Percentiles rank a stretch among this genome's conserved stretches.
Conservation (phyloP, 2,888 invertebrate genomes). For the Lapara coniferarum region DNA sequence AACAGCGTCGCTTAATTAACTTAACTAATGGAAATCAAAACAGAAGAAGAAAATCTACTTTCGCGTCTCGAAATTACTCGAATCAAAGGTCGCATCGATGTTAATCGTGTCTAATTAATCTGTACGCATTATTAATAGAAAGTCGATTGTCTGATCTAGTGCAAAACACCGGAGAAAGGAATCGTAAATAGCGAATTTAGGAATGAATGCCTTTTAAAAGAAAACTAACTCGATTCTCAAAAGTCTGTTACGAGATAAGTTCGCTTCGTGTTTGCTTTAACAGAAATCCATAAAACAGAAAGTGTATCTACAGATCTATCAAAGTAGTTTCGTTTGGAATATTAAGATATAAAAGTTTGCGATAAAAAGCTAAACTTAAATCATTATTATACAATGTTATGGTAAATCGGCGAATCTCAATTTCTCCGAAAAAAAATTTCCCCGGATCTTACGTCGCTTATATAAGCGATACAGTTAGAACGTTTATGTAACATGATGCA, state of each 20-base stretch:
- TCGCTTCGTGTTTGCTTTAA: not conserved
- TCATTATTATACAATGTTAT: conserved; percentile 21
- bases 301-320: not conserved
- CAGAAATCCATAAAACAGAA: conserved; percentile 7
- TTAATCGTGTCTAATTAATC: conserved; percentile 80
- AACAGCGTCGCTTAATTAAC: conserved; percentile 1
- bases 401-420: conserved; percentile 23
- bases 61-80: conserved; percentile 51
- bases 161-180: conserved; percentile 73
- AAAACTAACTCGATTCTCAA: conserved; percentile 1
- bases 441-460: conserved; percentile 39
- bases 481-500: conserved; percentile 44
- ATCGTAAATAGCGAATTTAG: not conserved
- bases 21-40: conserved; percentile 36
- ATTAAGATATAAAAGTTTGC: conserved; percentile 16
- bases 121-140: conserved; percentile 77
- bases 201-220: conserved; percentile 2
- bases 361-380: conserved; percentile 12
- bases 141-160: conserved; percentile 63
- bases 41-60: conserved; percentile 54
- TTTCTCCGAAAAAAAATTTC: conserved; percentile 13
- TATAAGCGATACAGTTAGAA: conserved; percentile 41
- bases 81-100: conserved; percentile 60
- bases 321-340: not conserved
- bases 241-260: not conserved